Evolutionary conservation across 2,113 vertebrate genomes (phyloP), one percentile per base, ranked within the genome.

Genomic region (Amphiprion ocellaris): DNA sequence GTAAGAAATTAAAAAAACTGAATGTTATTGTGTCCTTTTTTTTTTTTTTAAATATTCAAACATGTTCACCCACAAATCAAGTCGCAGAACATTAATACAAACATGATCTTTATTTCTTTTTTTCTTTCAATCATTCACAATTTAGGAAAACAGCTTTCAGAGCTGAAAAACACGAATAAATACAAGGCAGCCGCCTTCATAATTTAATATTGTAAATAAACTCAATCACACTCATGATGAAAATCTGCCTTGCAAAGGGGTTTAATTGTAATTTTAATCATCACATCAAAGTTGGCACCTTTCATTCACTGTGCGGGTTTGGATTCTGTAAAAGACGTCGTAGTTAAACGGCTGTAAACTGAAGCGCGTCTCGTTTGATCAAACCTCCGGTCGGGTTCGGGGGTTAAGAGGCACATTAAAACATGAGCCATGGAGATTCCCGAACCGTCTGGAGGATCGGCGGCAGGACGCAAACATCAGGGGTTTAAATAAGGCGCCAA

Each of bases 1-100:
- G 91, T 94, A 95, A 90, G 83, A 94, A 94, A 95, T 89, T n/a
- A n/a, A 93, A 91, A 81, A 79, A 83, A 86, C 33, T 70, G 72
- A 69, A 60, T 39, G 54, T 74, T 33, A 2, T 41, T 0, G 16
- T 49, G 62, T 85, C n/a, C 26, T 69, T n/a, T 41, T 60, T 4
- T 12, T 15, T 0, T 23, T 10, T 28, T 1, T 4, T n/a, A 4
- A 4, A 21, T 21, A 1, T 21, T 10, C 46, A 1, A 11, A 28
- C 1, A 6, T 37, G 3, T 19, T 15, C 14, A 4, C 7, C 21
- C 24, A 62, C 1, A 62, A 39, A 24, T 19, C 4, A 14, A 56
- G 46, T 24, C 4, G 28, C 55, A 33, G 5, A 26, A 60, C 10
- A 63, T 78, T 67, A 79, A 72, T 86, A 92, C 69, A 93, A 92